Evolutionary conservation across 2,888 invertebrate genomes (phyloP).

Genomic region (Drosophila histrio): DNA sequence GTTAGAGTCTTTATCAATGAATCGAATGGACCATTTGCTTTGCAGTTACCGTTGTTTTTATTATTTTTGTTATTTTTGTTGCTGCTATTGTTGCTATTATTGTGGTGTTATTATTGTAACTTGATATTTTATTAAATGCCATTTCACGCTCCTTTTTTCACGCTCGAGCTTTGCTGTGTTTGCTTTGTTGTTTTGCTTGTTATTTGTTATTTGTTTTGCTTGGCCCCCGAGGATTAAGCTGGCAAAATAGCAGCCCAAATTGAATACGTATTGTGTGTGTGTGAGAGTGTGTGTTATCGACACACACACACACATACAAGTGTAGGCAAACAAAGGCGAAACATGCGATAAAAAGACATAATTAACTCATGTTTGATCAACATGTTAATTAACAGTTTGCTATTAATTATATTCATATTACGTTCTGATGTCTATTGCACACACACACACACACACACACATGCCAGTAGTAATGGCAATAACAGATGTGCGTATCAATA

Average conservation of each 20-base stretch:
- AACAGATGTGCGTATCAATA: conserved; percentile 34
- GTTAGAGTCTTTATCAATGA: conserved; percentile 64
- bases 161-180: conserved; percentile 15
- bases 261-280: conserved; percentile 51
- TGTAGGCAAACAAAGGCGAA: conserved; percentile 36
- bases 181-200: conserved; percentile 46
- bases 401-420: conserved; percentile 75
- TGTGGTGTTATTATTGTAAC: conserved; percentile 55
- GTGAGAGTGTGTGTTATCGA: conserved; percentile 34
- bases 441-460: conserved; percentile 8
- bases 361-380: conserved; percentile 74
- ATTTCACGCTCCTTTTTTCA: conserved; percentile 63
- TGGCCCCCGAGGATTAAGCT: conserved; percentile 64
- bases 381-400: conserved; percentile 75
- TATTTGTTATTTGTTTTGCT: conserved; percentile 60
- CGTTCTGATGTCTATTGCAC: conserved; percentile 31
- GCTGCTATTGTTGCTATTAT: conserved; percentile 27
- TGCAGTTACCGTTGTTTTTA: conserved; percentile 15
- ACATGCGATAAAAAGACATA: conserved; percentile 52
- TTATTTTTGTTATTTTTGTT: conserved; percentile 10
- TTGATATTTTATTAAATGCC: conserved; percentile 67
- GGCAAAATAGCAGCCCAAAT: conserved; percentile 58
- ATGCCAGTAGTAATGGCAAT: conserved; percentile 9
- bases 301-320: neutral
- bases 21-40: conserved; percentile 59